These are phyloP conservation scores for Emmelina monodactyla DNA, from an alignment of 2,888 invertebrate species.

Conservation along the genomic window DNA sequence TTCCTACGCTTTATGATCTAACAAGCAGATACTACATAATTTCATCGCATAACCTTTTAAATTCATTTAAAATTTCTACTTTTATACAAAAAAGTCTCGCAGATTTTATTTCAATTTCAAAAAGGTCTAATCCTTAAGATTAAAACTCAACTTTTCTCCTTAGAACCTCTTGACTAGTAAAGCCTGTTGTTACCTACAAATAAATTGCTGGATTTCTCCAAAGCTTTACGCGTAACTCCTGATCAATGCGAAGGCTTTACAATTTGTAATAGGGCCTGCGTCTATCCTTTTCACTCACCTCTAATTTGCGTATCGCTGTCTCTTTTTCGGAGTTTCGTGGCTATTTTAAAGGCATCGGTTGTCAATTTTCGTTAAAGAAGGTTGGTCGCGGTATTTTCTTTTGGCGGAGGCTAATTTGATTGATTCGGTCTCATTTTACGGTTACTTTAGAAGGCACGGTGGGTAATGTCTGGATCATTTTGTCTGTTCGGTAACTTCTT, in stretches of 20 bases:
- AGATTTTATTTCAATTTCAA: too few species aligned
- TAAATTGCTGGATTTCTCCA: constrained; percentile 60
- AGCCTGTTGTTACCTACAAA: constrained; percentile 48
- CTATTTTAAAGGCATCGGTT: constrained; percentile 33
- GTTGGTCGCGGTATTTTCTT: constrained; percentile 22
- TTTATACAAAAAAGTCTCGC: too few species aligned
- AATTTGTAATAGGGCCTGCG: constrained; percentile 48
- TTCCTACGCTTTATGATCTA: too few species aligned
- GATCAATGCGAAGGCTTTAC: constrained; percentile 56
- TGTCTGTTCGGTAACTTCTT: too few species aligned
- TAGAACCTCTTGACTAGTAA: too few species aligned
- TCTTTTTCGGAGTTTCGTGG: constrained; percentile 25
- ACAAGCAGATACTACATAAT: too few species aligned
- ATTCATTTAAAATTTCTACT: too few species aligned
- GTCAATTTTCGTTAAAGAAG: constrained; percentile 42
- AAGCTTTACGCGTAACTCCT: constrained; percentile 56
- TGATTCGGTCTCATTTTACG: constrained; percentile 21
- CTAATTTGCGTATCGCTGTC: constrained; percentile 21
- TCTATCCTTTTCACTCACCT: constrained; percentile 20
- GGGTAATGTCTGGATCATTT: constrained; percentile 2
- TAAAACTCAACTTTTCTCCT: too few species aligned
- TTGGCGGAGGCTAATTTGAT: constrained; percentile 25
- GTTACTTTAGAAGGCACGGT: constrained; percentile 1
- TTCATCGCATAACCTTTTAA: too few species aligned
- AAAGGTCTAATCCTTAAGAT: too few species aligned